Conservation (phyloP, 2,113 vertebrate genomes). For the Grallaria varia region DNA sequence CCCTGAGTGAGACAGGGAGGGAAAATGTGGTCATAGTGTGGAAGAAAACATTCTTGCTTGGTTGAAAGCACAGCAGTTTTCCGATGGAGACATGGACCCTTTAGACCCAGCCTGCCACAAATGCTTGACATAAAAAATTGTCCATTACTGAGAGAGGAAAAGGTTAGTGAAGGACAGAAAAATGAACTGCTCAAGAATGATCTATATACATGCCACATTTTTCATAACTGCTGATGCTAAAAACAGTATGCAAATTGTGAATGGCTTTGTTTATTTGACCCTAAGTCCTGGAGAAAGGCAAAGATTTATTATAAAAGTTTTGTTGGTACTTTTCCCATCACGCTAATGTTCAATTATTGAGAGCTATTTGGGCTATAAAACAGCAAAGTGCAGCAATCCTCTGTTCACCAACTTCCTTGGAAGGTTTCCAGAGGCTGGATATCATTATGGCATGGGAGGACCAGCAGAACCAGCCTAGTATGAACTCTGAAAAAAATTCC, state of each 20-base stretch:
- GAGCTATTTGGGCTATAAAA: conserved; percentile 16
- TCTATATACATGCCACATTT: background rate
- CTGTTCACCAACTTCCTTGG: background rate
- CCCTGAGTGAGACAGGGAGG: rapidly evolving
- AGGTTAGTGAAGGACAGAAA: conserved; percentile 23
- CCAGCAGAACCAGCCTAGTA: background rate
- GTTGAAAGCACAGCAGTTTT: background rate
- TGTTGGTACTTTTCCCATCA: conserved; percentile 42
- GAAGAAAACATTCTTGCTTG: background rate
- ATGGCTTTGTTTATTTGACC: conserved; percentile 20
- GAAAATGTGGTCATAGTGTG: background rate
- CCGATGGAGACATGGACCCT: rapidly evolving
- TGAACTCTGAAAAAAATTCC: background rate
- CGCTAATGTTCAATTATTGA: background rate
- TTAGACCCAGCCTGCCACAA: background rate
- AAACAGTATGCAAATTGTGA: conserved; percentile 16
- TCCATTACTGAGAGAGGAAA: background rate
- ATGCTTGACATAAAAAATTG: background rate
- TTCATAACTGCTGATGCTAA: conserved; percentile 41
- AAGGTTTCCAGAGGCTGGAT: background rate
- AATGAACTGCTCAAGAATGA: background rate
- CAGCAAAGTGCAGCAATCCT: background rate
- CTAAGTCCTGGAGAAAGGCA: background rate
- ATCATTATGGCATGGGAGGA: background rate
- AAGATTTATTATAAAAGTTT: conserved; percentile 36